Evolutionary conservation across 2,888 invertebrate species (phyloP).

Genomic region (Hypolimnas misippus): DNA sequence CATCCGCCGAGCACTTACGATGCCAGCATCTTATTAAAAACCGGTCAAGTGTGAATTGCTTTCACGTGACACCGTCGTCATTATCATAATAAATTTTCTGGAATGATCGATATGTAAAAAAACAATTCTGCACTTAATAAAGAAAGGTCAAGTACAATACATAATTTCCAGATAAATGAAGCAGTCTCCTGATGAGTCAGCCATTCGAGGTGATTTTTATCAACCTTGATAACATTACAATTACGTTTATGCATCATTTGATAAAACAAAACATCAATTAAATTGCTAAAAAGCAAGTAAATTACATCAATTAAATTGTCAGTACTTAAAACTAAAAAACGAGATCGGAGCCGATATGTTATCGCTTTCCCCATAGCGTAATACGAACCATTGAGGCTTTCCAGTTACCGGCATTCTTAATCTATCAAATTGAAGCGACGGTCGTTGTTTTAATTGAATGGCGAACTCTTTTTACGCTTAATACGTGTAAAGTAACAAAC

Average conservation of each 20-base stretch:
- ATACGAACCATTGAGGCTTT: slow-evolving; percentile 3
- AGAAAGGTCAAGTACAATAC: neutral
- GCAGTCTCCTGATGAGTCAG: neutral
- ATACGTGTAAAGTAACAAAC: slow-evolving; percentile 34
- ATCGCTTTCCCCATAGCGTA: slow-evolving; percentile 10
- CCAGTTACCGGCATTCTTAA: slow-evolving; percentile 12
- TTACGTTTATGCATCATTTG: neutral
- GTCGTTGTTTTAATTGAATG: slow-evolving; percentile 2
- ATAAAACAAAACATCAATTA: slow-evolving; percentile 13
- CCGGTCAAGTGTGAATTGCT: slow-evolving; percentile 46
- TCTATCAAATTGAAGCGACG: slow-evolving; percentile 4
- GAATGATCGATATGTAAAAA: slow-evolving; percentile 20
- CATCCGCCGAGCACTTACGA: slow-evolving; percentile 38
- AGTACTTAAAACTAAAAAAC: neutral
- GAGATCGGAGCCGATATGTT: neutral
- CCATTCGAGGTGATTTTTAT: slow-evolving; percentile 9
- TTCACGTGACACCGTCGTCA: slow-evolving; percentile 37
- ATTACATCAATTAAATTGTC: neutral
- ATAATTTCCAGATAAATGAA: neutral
- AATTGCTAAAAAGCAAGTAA: neutral
- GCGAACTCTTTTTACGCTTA: slow-evolving; percentile 26
- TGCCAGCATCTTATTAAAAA: slow-evolving; percentile 42
- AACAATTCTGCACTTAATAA: neutral
- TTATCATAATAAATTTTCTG: slow-evolving; percentile 18
- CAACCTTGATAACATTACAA: slow-evolving; percentile 19